Percentiles rank a stretch among this genome's conserved stretches.
phyloP scores from a whole-genome alignment of 2,797 vertebrate genomes.

The Fundulus diaphanus region DNA sequence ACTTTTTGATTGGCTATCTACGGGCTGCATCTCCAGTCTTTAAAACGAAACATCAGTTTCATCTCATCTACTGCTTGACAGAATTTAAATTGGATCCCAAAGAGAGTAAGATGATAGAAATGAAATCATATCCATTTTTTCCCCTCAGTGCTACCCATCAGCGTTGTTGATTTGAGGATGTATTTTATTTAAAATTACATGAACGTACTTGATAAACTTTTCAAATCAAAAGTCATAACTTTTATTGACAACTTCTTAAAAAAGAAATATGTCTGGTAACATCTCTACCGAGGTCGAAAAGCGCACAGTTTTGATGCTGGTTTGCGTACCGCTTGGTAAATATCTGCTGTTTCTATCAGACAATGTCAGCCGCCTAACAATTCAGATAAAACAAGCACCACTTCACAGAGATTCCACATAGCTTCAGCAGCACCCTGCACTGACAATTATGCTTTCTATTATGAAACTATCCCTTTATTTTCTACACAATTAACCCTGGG shows the following conservation, averaged over 20 bases:
- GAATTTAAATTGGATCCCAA: slow-evolving; percentile 75
- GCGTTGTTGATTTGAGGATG: slow-evolving; percentile 49
- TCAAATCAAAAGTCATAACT: slow-evolving; percentile 19
- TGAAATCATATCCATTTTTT: slow-evolving; percentile 55
- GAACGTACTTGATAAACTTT: slow-evolving; percentile 46
- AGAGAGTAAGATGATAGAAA: slow-evolving; percentile 61
- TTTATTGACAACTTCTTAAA: not conserved
- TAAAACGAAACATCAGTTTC: slow-evolving; percentile 68
- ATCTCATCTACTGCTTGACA: slow-evolving; percentile 73
- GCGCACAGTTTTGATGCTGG: slow-evolving; percentile 15
- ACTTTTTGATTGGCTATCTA: slow-evolving; percentile 71
- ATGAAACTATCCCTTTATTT: slow-evolving; percentile 45
- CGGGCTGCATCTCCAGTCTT: slow-evolving; percentile 48
- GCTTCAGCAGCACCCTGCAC: slow-evolving; percentile 27
- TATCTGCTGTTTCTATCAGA: slow-evolving; percentile 18
- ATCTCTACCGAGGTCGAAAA: slow-evolving; percentile 22
- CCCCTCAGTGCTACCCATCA: slow-evolving; percentile 35
- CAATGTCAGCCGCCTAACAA: slow-evolving; percentile 5
- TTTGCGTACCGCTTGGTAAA: slow-evolving; percentile 19
- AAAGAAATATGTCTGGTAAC: slow-evolving; percentile 21
- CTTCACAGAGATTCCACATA: slow-evolving; percentile 36
- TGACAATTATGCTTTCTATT: slow-evolving; percentile 33
- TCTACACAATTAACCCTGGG: slow-evolving; percentile 66
- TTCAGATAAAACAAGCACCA: slow-evolving; percentile 6
- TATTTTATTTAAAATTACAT: slow-evolving; percentile 38